Conservation (phyloP, 1,140 invertebrate genomes). For the Cyclina sinensis region DNA sequence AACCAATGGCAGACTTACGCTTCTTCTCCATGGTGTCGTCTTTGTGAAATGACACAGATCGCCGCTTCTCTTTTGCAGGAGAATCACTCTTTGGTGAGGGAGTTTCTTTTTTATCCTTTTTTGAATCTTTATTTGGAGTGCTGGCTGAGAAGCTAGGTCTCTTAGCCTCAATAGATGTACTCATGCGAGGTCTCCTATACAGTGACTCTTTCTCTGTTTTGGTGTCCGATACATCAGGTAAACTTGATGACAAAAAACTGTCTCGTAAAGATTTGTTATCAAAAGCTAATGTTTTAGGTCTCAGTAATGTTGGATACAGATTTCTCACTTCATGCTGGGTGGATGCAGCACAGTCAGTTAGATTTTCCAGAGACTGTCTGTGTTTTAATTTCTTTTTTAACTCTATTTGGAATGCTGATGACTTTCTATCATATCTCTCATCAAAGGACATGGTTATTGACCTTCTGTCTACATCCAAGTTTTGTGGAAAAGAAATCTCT, state of each 20-base stretch:
- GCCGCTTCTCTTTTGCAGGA: conserved; percentile 42
- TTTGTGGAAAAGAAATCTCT: too few species aligned
- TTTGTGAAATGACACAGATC: conserved; percentile 47
- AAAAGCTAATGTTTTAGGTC: neutral
- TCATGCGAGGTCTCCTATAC: conserved; percentile 49
- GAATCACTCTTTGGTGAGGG: neutral
- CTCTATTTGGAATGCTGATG: conserved; percentile 33
- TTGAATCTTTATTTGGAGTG: conserved; percentile 30
- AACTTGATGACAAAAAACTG: neutral
- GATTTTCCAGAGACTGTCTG: conserved; percentile 46
- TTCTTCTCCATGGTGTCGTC: conserved; percentile 3
- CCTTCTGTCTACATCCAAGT: conserved; percentile 26
- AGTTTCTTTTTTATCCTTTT: conserved; percentile 25
- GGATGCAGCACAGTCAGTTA: conserved; percentile 36
- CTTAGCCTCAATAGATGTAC: conserved; percentile 3
- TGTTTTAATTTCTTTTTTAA: conserved; percentile 48
- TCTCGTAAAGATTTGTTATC: neutral
- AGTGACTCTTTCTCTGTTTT: conserved; percentile 50
- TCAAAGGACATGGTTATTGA: conserved; percentile 35
- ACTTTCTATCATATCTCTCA: neutral
- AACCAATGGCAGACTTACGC: conserved; percentile 20
- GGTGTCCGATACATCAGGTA: neutral
- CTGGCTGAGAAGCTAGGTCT: conserved; percentile 24
- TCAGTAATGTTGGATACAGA: conserved; percentile 49
- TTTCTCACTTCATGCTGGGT: conserved; percentile 13